A percentile compares a stretch with the other conserved stretches of the same genome.
Evolutionary conservation across 1,140 invertebrate genomes (phyloP).

Genomic region (Panulirus ornatus): DNA sequence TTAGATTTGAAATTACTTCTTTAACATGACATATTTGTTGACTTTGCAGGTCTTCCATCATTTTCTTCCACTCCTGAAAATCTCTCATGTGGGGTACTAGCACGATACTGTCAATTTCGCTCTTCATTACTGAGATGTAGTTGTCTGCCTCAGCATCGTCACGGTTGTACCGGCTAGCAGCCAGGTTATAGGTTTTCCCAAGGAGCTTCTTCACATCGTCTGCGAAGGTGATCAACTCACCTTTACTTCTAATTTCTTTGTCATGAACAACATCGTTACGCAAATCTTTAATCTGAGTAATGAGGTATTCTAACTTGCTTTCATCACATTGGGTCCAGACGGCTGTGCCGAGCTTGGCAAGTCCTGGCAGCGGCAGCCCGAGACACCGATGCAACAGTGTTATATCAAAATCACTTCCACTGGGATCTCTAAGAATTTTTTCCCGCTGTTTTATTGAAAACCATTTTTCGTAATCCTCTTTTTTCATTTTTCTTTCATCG

Average conservation of each 20-base stretch:
- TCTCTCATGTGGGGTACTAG: background rate
- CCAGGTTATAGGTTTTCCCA: background rate
- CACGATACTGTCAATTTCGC: background rate
- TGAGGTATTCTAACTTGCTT: conserved; percentile 1
- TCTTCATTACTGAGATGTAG: background rate
- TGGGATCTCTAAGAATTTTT: background rate
- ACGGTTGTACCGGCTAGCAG: background rate
- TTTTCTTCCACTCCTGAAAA: background rate
- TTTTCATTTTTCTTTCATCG: background rate
- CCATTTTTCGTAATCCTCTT: background rate
- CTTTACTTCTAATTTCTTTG: background rate
- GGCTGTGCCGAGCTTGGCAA: background rate
- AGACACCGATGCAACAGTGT: background rate
- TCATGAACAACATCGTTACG: background rate
- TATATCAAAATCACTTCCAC: conserved; percentile 4
- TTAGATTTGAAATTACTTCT: background rate
- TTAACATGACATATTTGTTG: background rate
- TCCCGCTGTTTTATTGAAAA: background rate
- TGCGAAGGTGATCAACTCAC: background rate
- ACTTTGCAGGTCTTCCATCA: background rate
- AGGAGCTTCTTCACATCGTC: background rate
- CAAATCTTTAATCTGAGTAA: background rate
- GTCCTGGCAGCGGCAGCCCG: background rate
- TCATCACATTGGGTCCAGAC: background rate
- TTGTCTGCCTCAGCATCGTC: background rate